Conservation (phyloP, 2,797 vertebrate genomes). For the Eulemur albifrons region DNA sequence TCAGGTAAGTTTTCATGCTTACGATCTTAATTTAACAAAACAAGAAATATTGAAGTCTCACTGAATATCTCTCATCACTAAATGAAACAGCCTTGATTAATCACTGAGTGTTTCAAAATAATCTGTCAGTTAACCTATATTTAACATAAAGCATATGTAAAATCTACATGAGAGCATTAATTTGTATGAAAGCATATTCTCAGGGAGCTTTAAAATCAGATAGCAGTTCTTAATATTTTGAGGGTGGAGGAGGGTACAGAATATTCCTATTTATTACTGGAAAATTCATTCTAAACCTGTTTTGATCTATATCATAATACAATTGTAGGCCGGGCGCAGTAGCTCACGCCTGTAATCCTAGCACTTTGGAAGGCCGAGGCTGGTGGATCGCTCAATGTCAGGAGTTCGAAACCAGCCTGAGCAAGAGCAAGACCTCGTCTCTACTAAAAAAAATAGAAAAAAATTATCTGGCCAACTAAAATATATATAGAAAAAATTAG, state of each 20-base stretch:
- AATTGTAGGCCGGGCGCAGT: neutral
- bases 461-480: too few relatives aligned
- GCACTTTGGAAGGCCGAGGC: too few relatives aligned
- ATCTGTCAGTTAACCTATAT: slow-evolving; percentile 73
- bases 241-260: neutral
- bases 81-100: slow-evolving; percentile 76
- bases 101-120: slow-evolving; percentile 73
- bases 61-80: slow-evolving; percentile 72
- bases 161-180: slow-evolving; percentile 61
- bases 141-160: slow-evolving; percentile 70
- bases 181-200: slow-evolving; percentile 59
- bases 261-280: slow-evolving; percentile 48
- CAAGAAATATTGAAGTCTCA: slow-evolving; percentile 57
- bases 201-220: slow-evolving; percentile 61
- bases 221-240: slow-evolving; percentile 40
- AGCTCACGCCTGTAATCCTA: too few relatives aligned
- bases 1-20: slow-evolving; percentile 64
- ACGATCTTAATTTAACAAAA: slow-evolving; percentile 70
- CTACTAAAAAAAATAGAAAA: too few relatives aligned
- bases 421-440: too few relatives aligned
- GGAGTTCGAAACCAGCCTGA: too few relatives aligned
- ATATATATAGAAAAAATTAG: too few relatives aligned
- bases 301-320: neutral
- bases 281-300: neutral
- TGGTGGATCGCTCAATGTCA: too few relatives aligned